Evolutionary conservation across 2,888 invertebrate genomes (phyloP), one percentile per base, ranked within the genome.

Genomic region (Diarsia dahlii): DNA sequence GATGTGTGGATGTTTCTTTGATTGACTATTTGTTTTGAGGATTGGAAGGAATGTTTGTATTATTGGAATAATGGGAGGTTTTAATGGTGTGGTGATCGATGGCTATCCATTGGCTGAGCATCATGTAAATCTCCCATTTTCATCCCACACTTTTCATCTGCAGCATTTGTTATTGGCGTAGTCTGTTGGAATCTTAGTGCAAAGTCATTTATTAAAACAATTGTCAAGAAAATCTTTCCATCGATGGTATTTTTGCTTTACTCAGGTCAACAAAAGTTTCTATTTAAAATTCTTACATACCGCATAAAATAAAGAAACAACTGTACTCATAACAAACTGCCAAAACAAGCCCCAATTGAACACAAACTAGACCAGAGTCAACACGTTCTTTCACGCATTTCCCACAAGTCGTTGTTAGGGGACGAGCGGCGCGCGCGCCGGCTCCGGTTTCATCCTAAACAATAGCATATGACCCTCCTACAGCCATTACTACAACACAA

Each of bases 401-500:
- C 86, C 85, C 85, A 84, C 82, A 80, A 81, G 69, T 63, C 64
- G 76, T 70, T 69, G 76, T 64, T 84, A 63, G 80, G 79, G 88
- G 82, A 73, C 71, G 62, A 52, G 60, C 81, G 74, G 87, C 84
- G 88, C 84, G 86, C 81, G 88, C 85, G 86, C 79, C 77, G 84
- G 64, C 86, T 91, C 91, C 75, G 84, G 90, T 91, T 91, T 85
- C 91, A 88, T 80, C 80, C 87, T 80, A 89, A 90, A 91, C 91
- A 91, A 91, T 90, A 76, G 81, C 81, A 66, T 78, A 87, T 87
- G 81, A 88, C 89, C 91, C 91, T 84, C 84, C 83, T 66, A 70
- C 63, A 64, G n/a, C 78, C 74, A 84, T 85, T 87, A 88, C 89
- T 87, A 87, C 80, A 90, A 90, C 90, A 93, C 93, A 93, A 93